Evolutionary conservation across 2,113 vertebrate genomes (phyloP), one percentile per base, ranked within the genome.

Genomic region (Crypturellus undulatus): DNA sequence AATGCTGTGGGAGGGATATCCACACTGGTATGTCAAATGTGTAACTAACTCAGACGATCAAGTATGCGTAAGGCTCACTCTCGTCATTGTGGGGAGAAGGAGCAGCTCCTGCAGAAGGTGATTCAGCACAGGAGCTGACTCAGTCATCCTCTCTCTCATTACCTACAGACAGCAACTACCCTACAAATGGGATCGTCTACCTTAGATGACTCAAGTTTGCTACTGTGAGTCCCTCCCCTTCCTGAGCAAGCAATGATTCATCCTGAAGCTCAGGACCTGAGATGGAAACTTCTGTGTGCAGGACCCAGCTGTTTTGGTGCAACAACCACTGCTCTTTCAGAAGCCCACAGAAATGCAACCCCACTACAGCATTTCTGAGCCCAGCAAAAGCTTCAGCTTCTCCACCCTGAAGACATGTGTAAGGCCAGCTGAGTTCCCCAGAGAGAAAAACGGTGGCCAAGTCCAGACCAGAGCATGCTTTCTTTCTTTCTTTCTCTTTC

Each of bases 401-500:
- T 91, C 84, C 82, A 90, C 68, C 72, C 79, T 88, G 51, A 30
- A 85, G 51, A 88, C 51, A 82, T 3, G 34, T 1, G 11, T 63
- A 75, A 83, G 28, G 47, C 79, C 82, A 88, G 45, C 47, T 77
- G 76, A 91, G 42, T 3, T 92, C 81, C 71, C 12, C 3, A 81
- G 60, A 59, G 36, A 79, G 40, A 84, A 67, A 36, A 17, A 32
- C 18, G 17, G 18, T 3, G 22, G 65, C 72, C 90, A 88, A 62
- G n/a, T 78, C 76, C 47, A 86, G 69, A 42, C 52, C 60, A 30
- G 22, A 95, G 87, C 20, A 49, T 49, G 20, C 20, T 49, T 10
- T 49, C 7, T 22, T 10, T 22, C 4, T 22, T 22, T 22, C 4
- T 22, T 49, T 19, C 11, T 40, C 11, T 40, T 40, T n/a, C n/a